Evolutionary conservation across 2,113 vertebrate species (phyloP).

Genomic region (Camelus dromedarius): DNA sequence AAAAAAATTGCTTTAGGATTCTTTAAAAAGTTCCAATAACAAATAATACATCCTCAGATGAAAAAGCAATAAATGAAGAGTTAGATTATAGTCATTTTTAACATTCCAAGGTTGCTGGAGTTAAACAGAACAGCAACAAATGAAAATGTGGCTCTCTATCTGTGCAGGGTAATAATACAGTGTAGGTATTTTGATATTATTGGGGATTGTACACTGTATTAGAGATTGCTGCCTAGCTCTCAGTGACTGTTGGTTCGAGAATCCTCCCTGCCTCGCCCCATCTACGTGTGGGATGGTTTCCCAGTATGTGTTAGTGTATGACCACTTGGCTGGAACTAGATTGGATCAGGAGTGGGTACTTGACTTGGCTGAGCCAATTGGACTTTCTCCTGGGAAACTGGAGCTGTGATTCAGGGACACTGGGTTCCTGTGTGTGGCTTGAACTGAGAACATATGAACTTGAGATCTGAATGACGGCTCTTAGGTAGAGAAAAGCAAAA

Average conservation of each 20-base stretch:
- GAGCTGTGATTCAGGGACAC: not conserved
- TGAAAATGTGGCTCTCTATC: not conserved
- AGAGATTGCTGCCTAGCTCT: not conserved
- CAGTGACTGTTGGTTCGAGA: not conserved
- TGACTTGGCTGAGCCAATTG: not conserved
- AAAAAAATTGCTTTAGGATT: conserved; percentile 38
- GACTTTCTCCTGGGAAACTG: not conserved
- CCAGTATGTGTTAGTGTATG: not conserved
- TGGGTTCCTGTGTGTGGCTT: not conserved
- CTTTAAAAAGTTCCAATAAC: not conserved
- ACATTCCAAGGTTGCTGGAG: not conserved
- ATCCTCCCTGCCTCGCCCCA: not conserved
- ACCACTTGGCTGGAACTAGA: not conserved
- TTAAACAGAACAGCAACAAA: not conserved
- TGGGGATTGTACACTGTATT: too few species aligned
- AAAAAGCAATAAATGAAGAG: conserved; percentile 12
- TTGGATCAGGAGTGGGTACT: not conserved
- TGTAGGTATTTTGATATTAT: not conserved
- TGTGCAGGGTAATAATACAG: too few species aligned
- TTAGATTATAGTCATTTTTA: not conserved
- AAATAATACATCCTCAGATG: not conserved
- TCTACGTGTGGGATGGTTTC: not conserved
- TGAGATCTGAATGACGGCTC: not conserved
- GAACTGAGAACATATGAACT: not conserved
- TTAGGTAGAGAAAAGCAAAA: not conserved